Percentiles rank a stretch among this genome's conserved stretches.
These are phyloP conservation scores for Lontra canadensis DNA, from an alignment of 2,113 vertebrate species.

Conservation along the genomic window DNA sequence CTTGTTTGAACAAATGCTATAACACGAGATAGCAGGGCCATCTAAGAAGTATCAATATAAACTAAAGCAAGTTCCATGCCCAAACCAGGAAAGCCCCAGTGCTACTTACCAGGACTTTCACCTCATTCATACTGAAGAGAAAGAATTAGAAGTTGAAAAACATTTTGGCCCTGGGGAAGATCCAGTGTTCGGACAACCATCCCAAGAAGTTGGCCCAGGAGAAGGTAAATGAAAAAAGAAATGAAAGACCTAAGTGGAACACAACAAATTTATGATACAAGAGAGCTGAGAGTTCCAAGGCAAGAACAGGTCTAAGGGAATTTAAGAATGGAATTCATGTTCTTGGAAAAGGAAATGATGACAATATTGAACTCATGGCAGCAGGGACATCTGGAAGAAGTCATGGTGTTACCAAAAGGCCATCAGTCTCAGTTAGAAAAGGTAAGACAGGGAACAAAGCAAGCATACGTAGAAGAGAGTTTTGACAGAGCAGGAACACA, in stretches of 20 bases:
- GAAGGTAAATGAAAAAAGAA: background rate
- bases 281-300: background rate
- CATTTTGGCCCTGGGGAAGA: background rate
- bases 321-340: background rate
- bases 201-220: background rate
- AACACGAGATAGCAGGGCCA: background rate
- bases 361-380: background rate
- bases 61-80: background rate
- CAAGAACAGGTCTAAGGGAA: background rate
- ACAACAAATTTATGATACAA: background rate
- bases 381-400: background rate
- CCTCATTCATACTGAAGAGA: rapidly evolving
- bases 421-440: background rate
- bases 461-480: background rate
- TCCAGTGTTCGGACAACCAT: background rate
- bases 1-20: background rate
- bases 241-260: background rate
- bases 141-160: background rate
- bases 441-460: background rate
- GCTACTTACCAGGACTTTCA: slow-evolving; percentile 10
- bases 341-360: background rate
- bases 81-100: background rate
- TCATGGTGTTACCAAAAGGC: background rate
- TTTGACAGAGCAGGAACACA: background rate
- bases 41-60: background rate